Evolutionary conservation across 2,888 invertebrate species (phyloP), one percentile per base, ranked within the genome.

Genomic region (Pterobdella sp.): DNA sequence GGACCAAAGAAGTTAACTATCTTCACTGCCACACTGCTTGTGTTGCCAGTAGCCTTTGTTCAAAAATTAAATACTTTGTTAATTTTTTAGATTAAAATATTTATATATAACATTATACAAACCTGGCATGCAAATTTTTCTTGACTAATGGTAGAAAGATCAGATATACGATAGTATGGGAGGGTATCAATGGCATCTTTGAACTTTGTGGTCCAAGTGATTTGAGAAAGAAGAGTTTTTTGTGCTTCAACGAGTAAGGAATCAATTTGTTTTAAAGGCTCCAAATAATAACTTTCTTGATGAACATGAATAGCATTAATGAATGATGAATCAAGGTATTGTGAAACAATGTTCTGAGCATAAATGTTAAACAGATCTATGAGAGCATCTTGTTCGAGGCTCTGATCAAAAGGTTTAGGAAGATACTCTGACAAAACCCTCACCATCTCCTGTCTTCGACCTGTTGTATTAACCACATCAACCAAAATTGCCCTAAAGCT

Each of bases 351-450:
- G 60, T 81, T 79, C 76, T 82, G 81, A 60, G 82, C 77, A 75
- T 81, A 82, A 26, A 82, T 79, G 74, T 82, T 81, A 74, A 82
- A 82, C n/a, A 78, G 75, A 49, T 81, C 81, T 65, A 82, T 74
- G 34, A 74, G 49, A 3, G 74, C 37, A 65, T 74, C 74, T 37
- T 49, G 42, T 29, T 71, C 71, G 0, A 71, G 63, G 35, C 71
- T 71, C 14, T 74, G 70, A 60, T 74, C 74, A 4, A n/a, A 77
- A 3, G 80, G 80, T 76, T 79, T 80, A 3, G 81, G 81, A 70
- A 79, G 72, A 75, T 76, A 79, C 36, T 80, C 78, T 42, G 81
- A 52, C n/a, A 78, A n/a, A 22, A 82, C 80, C 73, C 80, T 79
- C 1, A 82, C 81, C 69, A 77, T 75, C 34, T 79, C 79, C 68